phyloP scores from a whole-genome alignment of 2,113 vertebrate species.

The Tauraco erythrolophus region DNA sequence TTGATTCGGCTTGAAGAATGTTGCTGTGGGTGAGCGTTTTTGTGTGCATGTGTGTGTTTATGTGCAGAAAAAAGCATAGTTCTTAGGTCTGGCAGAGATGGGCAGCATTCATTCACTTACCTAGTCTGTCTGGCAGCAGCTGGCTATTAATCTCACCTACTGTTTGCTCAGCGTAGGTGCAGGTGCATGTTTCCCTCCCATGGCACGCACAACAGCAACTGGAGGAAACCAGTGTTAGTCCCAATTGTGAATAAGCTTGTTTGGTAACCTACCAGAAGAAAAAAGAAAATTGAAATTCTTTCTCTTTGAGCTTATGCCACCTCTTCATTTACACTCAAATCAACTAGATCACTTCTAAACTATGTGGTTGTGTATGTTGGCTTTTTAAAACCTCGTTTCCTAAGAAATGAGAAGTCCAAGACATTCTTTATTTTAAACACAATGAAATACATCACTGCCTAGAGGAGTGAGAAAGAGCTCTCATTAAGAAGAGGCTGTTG shows the following conservation, averaged over 20 bases:
- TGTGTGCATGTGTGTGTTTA: rapidly evolving
- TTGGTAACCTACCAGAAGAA: background rate
- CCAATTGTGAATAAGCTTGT: background rate
- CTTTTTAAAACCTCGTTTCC: background rate
- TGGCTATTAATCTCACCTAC: background rate
- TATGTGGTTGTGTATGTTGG: background rate
- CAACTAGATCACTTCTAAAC: background rate
- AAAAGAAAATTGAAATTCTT: background rate
- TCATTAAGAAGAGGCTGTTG: background rate
- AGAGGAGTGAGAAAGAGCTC: background rate
- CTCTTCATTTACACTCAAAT: background rate
- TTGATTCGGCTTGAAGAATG: background rate
- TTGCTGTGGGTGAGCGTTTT: background rate
- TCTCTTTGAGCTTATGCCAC: background rate
- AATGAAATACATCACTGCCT: background rate
- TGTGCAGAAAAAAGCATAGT: rapidly evolving
- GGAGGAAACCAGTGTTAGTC: background rate
- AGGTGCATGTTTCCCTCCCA: too few relatives aligned
- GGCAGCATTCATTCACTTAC: background rate
- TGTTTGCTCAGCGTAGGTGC: background rate
- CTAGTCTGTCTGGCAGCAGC: background rate
- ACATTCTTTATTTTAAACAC: background rate
- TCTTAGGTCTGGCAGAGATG: background rate
- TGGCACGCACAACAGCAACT: background rate
- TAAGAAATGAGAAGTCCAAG: background rate